Base-by-base conservation (phyloP, 2,888 invertebrate genomes). In the Pammene fasciana region DNA sequence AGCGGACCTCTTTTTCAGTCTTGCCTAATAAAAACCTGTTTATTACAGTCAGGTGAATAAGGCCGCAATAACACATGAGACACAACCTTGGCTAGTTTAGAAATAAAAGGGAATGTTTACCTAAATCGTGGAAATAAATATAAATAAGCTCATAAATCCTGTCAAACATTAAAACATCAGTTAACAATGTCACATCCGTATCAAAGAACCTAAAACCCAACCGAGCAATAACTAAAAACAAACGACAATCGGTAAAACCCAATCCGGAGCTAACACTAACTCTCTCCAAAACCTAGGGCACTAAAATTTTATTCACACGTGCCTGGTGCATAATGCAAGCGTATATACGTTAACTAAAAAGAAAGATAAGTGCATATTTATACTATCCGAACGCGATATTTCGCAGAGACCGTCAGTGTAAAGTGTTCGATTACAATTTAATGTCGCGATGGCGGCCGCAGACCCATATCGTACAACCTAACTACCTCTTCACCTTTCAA, bases 391-490 rank as follows among this genome's bases (percentile, higher is more conserved):
- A 81, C 81, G 85, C 89, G 88, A 89, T 90, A 91, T 89, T 90
- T 91, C 86, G 86, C 85, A 76, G 86, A 85, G 84, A 88, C 84
- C 86, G 87, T 89, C 92, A 88, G 79, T 86, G 88, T 89, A 89
- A 89, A 87, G 90, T 90, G 90, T 90, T 91, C 92, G 91, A 92
- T 92, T 92, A 90, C 92, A 90, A 92, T 92, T 92, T 92, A 92
- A 92, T 87, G 90, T 89, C 87, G 85, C 83, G 85, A 88, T 83
- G 85, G 86, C 83, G 84, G 82, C 75, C 75, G 77, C 82, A 78
- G 82, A 79, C 82, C 79, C 81, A 82, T 83, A 85, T 86, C 89
- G 86, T 80, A 87, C 88, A 87, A 87, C 85, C 81, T 79, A 83
- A 83, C 79, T 55, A 71, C 75, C 64, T 72, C 38, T 48, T 38